phyloP scores from a whole-genome alignment of 2,797 vertebrate species.

The Channallabes apus region DNA sequence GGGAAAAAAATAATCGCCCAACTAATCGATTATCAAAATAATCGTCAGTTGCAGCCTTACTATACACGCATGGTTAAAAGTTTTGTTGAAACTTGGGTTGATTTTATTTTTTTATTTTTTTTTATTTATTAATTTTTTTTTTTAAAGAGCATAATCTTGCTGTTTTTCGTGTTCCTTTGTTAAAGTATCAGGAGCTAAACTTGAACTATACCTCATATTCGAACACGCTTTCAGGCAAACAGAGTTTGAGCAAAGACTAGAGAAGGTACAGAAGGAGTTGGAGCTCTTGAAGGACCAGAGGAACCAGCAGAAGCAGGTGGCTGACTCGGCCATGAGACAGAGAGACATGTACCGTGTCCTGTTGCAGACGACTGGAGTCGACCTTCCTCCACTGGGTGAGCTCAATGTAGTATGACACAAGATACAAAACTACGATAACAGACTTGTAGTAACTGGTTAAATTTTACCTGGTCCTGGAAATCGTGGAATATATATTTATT shows the following conservation, averaged over 20 bases:
- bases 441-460: neutral
- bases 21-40: too few species aligned
- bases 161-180: neutral
- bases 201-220: neutral
- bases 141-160: neutral
- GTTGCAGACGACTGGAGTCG: slow-evolving; percentile 88
- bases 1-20: too few species aligned
- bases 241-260: slow-evolving; percentile 79
- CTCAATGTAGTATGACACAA: neutral
- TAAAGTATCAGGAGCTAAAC: neutral
- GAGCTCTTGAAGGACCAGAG: slow-evolving; percentile 85
- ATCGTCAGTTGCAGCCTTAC: too few species aligned
- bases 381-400: slow-evolving; percentile 84
- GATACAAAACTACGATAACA: neutral
- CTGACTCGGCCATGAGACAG: slow-evolving; percentile 89
- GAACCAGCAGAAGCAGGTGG: slow-evolving; percentile 88
- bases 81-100: neutral
- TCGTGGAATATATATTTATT: neutral
- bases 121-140: too few species aligned
- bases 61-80: too few species aligned
- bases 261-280: slow-evolving; percentile 77
- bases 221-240: slow-evolving; percentile 59
- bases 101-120: too few species aligned
- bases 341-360: slow-evolving; percentile 95
- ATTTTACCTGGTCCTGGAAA: neutral